Evolutionary conservation across 2,888 invertebrate genomes (phyloP).

Genomic region (Gari tellinella): DNA sequence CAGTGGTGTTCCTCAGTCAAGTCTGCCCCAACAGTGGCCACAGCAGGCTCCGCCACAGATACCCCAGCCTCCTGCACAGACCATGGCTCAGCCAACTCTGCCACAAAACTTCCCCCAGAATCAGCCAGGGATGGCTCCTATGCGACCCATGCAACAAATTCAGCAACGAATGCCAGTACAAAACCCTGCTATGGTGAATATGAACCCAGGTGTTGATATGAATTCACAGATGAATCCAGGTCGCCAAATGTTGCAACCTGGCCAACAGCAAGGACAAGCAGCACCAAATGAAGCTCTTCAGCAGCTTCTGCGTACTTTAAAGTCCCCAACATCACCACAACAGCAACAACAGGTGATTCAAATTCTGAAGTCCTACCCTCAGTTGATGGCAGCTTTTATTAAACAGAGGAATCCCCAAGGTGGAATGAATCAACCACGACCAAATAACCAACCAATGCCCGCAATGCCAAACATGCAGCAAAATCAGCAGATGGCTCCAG

Average conservation of each 20-base stretch:
- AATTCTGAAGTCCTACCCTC: slow-evolving; percentile 96
- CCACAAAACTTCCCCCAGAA: slow-evolving; percentile 59
- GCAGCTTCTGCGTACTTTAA: slow-evolving; percentile 94
- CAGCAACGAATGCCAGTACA: slow-evolving; percentile 57
- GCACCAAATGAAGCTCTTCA: slow-evolving; percentile 78
- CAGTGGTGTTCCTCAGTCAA: slow-evolving; percentile 35
- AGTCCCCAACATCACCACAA: slow-evolving; percentile 95
- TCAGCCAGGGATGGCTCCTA: slow-evolving; percentile 59
- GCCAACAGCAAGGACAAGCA: slow-evolving; percentile 60
- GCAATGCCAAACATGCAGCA: slow-evolving; percentile 71
- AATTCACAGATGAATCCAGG: slow-evolving; percentile 45
- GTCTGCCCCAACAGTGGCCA: slow-evolving; percentile 46
- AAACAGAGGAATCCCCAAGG: slow-evolving; percentile 88
- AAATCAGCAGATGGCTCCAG: slow-evolving; percentile 51
- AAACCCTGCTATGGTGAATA: slow-evolving; percentile 61
- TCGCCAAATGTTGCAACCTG: slow-evolving; percentile 69
- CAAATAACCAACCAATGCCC: slow-evolving; percentile 46
- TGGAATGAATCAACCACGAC: slow-evolving; percentile 47
- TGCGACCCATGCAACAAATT: slow-evolving; percentile 55
- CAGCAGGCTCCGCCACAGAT: slow-evolving; percentile 33
- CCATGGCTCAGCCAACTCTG: slow-evolving; percentile 61
- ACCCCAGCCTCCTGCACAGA: slow-evolving; percentile 44
- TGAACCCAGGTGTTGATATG: slow-evolving; percentile 67
- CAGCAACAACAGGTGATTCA: slow-evolving; percentile 95
- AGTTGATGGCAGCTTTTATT: slow-evolving; percentile 97